Evolutionary conservation across 2,888 invertebrate genomes (phyloP), one percentile per base, ranked within the genome.

Genomic region (Lepidonotus clava): DNA sequence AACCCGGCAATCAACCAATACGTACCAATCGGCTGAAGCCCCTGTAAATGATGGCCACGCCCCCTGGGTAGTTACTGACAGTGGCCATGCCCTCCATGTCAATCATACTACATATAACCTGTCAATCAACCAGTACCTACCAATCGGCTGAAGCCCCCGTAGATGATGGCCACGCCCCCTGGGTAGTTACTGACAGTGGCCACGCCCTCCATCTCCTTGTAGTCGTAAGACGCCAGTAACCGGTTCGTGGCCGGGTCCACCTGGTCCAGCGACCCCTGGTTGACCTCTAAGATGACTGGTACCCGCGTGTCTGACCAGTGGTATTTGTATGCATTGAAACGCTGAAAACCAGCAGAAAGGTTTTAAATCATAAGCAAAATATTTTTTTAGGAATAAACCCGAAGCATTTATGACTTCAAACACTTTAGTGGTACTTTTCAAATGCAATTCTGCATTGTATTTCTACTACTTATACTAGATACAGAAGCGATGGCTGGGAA

Each of bases 281-380:
- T 97, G 0, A 98, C 97, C 95, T 98, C 98, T 88, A 99, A 95
- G 36, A 97, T 96, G 28, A 98, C 96, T 0, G 98, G 98, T 66
- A 98, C 95, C 88, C 97, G 96, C 51, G 97, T 97, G 85, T 98
- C 98, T 77, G 98, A 98, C 99, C 99, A 99, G 92, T 99, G 98
- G 93, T 98, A 97, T 95, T 99, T 99, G 94, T 97, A 97, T 5
- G 97, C 98, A 95, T 97, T 96, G 94, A 96, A 98, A 92, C 96
- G 96, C 97, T 97, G 86, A 91, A 94, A 91, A 76, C 24, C 4
- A 56, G 61, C 71, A 24, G 21, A 41, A n/a, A n/a, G n/a, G n/a
- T n/a, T n/a, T n/a, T n/a, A n/a, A n/a, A n/a, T n/a, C n/a, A n/a
- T n/a, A n/a, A n/a, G n/a, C n/a, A n/a, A n/a, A n/a, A n/a, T n/a